Conservation (phyloP, 2,113 vertebrate genomes). For the Rhinolophus sinicus region DNA sequence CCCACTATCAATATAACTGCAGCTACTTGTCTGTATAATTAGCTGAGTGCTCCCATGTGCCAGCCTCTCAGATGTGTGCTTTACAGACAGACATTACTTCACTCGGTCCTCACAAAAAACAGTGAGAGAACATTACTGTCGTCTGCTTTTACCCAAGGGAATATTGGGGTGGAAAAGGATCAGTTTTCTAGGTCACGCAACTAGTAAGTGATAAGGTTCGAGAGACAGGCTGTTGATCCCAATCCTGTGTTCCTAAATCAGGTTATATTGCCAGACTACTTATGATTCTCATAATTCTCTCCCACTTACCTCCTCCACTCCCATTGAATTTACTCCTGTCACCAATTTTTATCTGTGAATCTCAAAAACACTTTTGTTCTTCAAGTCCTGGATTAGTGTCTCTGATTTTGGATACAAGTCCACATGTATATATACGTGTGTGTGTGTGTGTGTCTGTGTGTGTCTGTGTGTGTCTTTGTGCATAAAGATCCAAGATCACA, state of each 20-base stretch:
- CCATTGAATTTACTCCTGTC: neutral
- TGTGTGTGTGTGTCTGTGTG: neutral
- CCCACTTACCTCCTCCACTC: no score
- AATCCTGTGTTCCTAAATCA: neutral
- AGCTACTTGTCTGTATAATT: neutral
- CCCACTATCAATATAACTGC: neutral
- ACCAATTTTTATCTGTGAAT: neutral
- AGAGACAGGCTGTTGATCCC: neutral
- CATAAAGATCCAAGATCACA: neutral
- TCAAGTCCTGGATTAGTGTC: neutral
- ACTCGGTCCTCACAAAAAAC: neutral
- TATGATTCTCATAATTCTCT: neutral
- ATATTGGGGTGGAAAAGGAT: neutral
- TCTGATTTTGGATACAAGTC: neutral
- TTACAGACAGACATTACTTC: neutral
- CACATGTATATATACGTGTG: accelerated
- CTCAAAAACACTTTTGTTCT: neutral
- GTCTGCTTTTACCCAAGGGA: neutral
- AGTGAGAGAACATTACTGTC: neutral
- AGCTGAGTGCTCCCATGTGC: neutral
- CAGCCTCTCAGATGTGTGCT: neutral
- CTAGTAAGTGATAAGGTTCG: neutral
- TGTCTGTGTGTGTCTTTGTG: neutral
- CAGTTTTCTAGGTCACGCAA: neutral
- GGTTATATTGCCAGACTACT: neutral